phyloP scores from a whole-genome alignment of 2,888 invertebrate genomes.

The Ichneumoninae sp. region DNA sequence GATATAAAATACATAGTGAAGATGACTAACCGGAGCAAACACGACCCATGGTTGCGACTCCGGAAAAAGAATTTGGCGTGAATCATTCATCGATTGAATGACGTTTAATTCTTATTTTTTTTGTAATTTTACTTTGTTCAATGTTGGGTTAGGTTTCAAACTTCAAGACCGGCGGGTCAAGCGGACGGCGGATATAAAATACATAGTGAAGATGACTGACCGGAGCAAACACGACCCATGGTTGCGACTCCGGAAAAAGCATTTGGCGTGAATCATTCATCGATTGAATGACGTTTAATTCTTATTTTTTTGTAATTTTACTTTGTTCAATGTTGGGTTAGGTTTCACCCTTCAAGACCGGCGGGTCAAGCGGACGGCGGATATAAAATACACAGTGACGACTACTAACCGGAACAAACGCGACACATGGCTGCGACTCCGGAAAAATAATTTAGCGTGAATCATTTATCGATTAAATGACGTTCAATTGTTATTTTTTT shows the following conservation, averaged over 20 bases:
- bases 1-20: conserved; percentile 32
- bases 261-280: background rate
- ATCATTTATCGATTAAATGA: background rate
- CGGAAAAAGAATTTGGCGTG: background rate
- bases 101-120: background rate
- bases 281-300: background rate
- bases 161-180: background rate
- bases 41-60: background rate
- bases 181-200: conserved; percentile 20
- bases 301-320: background rate
- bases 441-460: background rate
- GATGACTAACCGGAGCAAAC: conserved; percentile 50
- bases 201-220: conserved; percentile 46
- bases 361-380: conserved; percentile 2
- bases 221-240: conserved; percentile 19
- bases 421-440: background rate
- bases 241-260: background rate
- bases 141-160: background rate
- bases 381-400: conserved; percentile 33
- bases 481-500: background rate
- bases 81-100: background rate
- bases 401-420: conserved; percentile 47
- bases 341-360: background rate
- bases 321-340: background rate
- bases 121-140: background rate